Evolutionary conservation across 2,113 vertebrate species (phyloP).

Genomic region (Ptilorrhoa leucosticta): DNA sequence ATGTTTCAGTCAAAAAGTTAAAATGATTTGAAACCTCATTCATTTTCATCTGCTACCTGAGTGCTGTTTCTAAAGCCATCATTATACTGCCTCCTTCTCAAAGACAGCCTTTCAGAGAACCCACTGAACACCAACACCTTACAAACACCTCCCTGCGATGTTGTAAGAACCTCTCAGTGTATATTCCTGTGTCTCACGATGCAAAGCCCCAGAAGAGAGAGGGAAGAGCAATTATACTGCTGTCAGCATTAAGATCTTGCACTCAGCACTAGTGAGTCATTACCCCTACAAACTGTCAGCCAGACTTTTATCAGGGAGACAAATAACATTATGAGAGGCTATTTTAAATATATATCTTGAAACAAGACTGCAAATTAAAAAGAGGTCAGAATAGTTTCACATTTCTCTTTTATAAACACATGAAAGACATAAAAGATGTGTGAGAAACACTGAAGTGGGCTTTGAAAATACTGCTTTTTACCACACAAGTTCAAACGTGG

Average conservation of each 20-base stretch:
- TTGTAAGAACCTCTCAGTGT: neutral
- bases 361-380: neutral
- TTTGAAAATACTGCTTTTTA: neutral
- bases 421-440: neutral
- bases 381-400: neutral
- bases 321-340: neutral
- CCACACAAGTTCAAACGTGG: neutral
- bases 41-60: constrained; percentile 3
- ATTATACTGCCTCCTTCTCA: constrained; percentile 5
- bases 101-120: neutral
- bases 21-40: constrained; percentile 32
- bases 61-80: neutral
- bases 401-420: neutral
- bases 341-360: neutral
- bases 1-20: constrained; percentile 3
- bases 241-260: constrained; percentile 21
- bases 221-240: constrained; percentile 42
- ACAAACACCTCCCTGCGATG: neutral
- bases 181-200: neutral
- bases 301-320: neutral
- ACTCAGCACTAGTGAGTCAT: constrained; percentile 35
- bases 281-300: constrained; percentile 27
- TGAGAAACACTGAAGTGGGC: neutral
- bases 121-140: neutral
- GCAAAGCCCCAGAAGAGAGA: constrained; percentile 36